These are phyloP conservation scores for Mesocricetus auratus DNA, from an alignment of 2,113 vertebrate species.

Conservation along the genomic window DNA sequence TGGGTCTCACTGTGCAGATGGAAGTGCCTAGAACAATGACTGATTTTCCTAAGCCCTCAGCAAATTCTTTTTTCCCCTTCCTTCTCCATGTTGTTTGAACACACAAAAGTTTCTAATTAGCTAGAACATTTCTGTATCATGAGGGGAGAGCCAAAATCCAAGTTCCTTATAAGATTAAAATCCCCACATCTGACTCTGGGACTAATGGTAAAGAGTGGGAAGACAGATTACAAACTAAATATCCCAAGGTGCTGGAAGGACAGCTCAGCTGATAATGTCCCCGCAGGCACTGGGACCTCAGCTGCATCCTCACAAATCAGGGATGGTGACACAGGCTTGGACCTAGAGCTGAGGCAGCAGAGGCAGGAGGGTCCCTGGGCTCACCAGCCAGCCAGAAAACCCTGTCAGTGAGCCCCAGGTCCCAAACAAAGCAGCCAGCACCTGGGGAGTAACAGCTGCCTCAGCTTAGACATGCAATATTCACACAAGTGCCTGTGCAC, in stretches of 20 bases:
- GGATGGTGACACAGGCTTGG: background rate
- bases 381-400: background rate
- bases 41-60: background rate
- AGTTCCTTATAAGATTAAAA: slow-evolving; percentile 41
- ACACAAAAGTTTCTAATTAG: slow-evolving; percentile 40
- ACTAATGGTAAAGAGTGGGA: background rate
- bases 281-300: background rate
- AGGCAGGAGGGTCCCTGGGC: background rate
- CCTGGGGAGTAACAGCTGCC: background rate
- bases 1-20: background rate
- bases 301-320: background rate
- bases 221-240: background rate
- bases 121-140: background rate
- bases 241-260: background rate
- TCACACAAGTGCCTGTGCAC: background rate
- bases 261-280: background rate
- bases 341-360: background rate
- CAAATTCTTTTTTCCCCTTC: background rate
- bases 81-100: slow-evolving; percentile 5
- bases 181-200: slow-evolving; percentile 21
- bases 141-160: background rate
- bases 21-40: background rate
- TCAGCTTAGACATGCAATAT: background rate
- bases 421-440: background rate
- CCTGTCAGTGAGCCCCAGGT: background rate